These are phyloP conservation scores for Pogonocherus hispidulus DNA, from an alignment of 2,888 invertebrate genomes.

Conservation along the genomic window DNA sequence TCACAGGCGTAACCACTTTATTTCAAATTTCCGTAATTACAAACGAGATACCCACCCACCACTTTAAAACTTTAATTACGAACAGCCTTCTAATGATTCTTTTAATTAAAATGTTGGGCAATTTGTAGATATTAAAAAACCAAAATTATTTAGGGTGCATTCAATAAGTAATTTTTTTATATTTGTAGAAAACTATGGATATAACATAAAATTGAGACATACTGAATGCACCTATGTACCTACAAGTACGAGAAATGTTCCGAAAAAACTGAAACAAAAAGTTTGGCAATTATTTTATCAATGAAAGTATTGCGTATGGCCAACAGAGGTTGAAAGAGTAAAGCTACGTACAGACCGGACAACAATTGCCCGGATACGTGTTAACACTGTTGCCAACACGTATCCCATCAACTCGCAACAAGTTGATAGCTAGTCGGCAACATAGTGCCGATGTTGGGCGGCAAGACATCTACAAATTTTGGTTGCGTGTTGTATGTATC, in stretches of 20 bases:
- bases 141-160: too few species aligned
- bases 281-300: too few species aligned
- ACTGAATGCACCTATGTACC: too few species aligned
- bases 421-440: conserved; percentile 12
- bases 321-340: too few species aligned
- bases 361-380: conserved; percentile 20
- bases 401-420: too few species aligned
- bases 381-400: conserved; percentile 17
- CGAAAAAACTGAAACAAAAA: too few species aligned
- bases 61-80: conserved; percentile 2
- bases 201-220: too few species aligned
- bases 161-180: too few species aligned
- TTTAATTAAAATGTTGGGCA: conserved; percentile 15
- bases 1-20: not conserved
- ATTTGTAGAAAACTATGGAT: too few species aligned
- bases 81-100: conserved; percentile 8
- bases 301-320: too few species aligned
- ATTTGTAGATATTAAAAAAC: not conserved
- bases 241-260: too few species aligned
- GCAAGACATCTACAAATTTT: conserved; percentile 20
- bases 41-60: not conserved
- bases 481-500: conserved; percentile 2
- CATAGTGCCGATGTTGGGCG: conserved; percentile 18
- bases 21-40: conserved; percentile 10
- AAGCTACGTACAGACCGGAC: conserved; percentile 2